Percentiles rank a stretch among this genome's conserved stretches.
Evolutionary conservation across 64 coral and sea anemone genomes (phyloP).

Genomic region (Actinia equina): DNA sequence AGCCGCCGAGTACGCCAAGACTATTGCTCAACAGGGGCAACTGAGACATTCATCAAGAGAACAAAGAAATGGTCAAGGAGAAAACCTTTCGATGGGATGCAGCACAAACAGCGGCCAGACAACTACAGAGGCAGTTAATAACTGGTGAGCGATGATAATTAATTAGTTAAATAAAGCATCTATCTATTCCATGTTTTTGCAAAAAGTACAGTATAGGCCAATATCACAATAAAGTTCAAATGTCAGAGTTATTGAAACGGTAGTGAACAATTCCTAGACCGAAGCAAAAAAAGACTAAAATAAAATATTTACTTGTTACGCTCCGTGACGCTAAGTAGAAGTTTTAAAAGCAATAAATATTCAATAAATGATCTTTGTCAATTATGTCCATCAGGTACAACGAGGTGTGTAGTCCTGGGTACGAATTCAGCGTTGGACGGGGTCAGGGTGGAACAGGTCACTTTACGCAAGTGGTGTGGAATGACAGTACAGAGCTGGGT

Average conservation of each 20-base stretch:
- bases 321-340: no score
- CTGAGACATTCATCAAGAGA: slow-evolving; percentile 28
- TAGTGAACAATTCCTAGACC: no score
- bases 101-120: background rate
- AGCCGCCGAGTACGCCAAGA: slow-evolving; percentile 65
- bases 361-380: no score
- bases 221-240: no score
- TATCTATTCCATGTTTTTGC: no score
- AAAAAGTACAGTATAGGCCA: no score
- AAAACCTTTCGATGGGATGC: slow-evolving; percentile 11
- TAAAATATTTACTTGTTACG: no score
- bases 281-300: no score
- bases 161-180: no score
- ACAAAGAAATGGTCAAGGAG: slow-evolving; percentile 20
- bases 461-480: slow-evolving; percentile 57
- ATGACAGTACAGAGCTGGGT: slow-evolving; percentile 30
- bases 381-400: slow-evolving; percentile 26
- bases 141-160: slow-evolving; percentile 9
- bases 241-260: no score
- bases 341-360: no score
- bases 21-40: slow-evolving; percentile 35
- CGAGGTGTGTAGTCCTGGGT: slow-evolving; percentile 50
- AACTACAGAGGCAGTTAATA: background rate
- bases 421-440: background rate
- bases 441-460: background rate